Evolutionary conservation across 2,888 invertebrate genomes (phyloP).

Genomic region (Therioaphis trifolii): DNA sequence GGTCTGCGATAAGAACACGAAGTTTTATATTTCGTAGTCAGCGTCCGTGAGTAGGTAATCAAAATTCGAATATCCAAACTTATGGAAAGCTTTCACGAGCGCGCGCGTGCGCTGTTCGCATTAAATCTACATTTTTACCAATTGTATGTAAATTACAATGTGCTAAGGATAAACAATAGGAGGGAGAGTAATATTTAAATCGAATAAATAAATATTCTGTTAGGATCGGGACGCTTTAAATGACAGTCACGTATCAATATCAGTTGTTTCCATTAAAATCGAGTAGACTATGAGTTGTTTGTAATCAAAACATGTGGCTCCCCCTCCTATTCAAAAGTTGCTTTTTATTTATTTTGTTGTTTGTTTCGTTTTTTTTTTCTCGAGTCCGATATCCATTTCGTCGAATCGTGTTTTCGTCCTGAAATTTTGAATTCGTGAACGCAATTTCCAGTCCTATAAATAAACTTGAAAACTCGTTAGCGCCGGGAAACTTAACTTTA

Average conservation of each 20-base stretch:
- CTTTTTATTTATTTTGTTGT: neutral
- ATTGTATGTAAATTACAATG: neutral
- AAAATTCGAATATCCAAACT: neutral
- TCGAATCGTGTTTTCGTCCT: neutral
- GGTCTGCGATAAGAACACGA: too few species aligned
- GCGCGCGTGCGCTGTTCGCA: neutral
- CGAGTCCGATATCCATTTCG: neutral
- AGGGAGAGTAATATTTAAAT: neutral
- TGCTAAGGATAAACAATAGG: neutral
- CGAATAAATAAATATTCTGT: slow-evolving; percentile 16
- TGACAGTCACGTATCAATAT: slow-evolving; percentile 47
- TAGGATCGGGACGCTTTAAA: slow-evolving; percentile 16
- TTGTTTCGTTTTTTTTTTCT: neutral
- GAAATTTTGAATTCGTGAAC: slow-evolving; percentile 31
- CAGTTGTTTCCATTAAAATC: slow-evolving; percentile 35
- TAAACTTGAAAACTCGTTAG: slow-evolving; percentile 34
- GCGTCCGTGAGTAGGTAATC: too few species aligned
- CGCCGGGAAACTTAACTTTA: neutral
- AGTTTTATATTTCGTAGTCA: too few species aligned
- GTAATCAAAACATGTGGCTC: slow-evolving; percentile 37
- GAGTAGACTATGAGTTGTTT: neutral
- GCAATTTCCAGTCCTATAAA: neutral
- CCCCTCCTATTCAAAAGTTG: neutral
- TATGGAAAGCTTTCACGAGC: neutral
- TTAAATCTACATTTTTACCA: neutral